A percentile compares a stretch with the other conserved stretches of the same genome.
phyloP scores from a whole-genome alignment of 2,113 vertebrate species.

The Centrocercus urophasianus region DNA sequence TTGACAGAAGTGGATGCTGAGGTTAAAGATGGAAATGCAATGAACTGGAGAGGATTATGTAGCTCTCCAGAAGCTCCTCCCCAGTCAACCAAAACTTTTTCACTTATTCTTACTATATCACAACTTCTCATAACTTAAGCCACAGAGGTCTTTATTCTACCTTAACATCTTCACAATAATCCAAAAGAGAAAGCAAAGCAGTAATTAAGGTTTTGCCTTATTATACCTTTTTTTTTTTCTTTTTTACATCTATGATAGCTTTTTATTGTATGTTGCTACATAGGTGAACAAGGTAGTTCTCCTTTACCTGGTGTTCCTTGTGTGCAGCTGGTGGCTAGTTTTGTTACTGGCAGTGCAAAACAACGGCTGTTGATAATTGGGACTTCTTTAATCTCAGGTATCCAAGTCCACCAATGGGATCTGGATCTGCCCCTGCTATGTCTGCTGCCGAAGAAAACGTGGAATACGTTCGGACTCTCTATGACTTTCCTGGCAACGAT shows the following conservation, averaged over 20 bases:
- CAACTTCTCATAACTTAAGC: neutral
- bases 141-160: neutral
- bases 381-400: slow-evolving; percentile 78
- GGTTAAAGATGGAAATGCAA: neutral
- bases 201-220: neutral
- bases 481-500: slow-evolving; percentile 96
- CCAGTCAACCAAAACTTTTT: neutral
- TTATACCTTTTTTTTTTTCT: neutral
- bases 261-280: neutral
- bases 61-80: neutral
- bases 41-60: neutral
- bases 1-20: neutral
- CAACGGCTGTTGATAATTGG: neutral
- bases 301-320: neutral
- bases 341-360: neutral
- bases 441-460: slow-evolving; percentile 85
- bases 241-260: neutral
- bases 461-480: slow-evolving; percentile 97
- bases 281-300: neutral
- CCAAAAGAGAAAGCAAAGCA: neutral
- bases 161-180: neutral
- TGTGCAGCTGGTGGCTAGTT: neutral
- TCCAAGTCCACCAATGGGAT: slow-evolving; percentile 82
- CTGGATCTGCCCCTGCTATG: slow-evolving; percentile 76
- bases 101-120: neutral